Conservation (phyloP, 2,113 vertebrate genomes). For the Mormoops blainvillei region DNA sequence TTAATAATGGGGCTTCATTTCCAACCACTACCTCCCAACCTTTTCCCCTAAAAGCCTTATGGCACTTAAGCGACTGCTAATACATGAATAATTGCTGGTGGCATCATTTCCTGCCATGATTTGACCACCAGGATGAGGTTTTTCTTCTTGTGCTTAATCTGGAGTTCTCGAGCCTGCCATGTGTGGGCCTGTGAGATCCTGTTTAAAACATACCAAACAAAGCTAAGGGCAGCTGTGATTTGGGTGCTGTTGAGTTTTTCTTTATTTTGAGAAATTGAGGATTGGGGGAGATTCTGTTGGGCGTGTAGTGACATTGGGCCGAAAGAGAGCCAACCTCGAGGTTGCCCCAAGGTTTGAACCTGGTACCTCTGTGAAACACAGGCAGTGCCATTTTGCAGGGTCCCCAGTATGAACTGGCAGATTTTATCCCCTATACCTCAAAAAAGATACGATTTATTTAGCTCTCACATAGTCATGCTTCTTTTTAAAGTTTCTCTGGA, state of each 20-base stretch:
- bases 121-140: conserved; percentile 75
- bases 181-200: neutral
- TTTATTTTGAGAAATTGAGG: neutral
- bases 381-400: neutral
- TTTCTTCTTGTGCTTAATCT: conserved; percentile 59
- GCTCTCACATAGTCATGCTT: accelerated
- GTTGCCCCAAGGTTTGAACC: neutral
- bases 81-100: conserved; percentile 73
- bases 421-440: neutral
- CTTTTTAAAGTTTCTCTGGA: neutral
- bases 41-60: conserved; percentile 70
- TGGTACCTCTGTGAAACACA: neutral
- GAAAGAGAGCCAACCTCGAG: neutral
- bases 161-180: neutral
- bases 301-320: neutral
- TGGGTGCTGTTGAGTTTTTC: neutral
- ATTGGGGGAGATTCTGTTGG: neutral
- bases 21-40: conserved; percentile 67
- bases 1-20: conserved; percentile 80
- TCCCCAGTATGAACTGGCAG: neutral
- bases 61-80: conserved; percentile 79
- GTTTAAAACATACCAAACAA: neutral
- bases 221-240: neutral
- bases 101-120: conserved; percentile 76
- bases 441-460: neutral